Evolutionary conservation across 1,140 invertebrate species (phyloP), one percentile per base, ranked within the genome.

Genomic region (Formica selysi): DNA sequence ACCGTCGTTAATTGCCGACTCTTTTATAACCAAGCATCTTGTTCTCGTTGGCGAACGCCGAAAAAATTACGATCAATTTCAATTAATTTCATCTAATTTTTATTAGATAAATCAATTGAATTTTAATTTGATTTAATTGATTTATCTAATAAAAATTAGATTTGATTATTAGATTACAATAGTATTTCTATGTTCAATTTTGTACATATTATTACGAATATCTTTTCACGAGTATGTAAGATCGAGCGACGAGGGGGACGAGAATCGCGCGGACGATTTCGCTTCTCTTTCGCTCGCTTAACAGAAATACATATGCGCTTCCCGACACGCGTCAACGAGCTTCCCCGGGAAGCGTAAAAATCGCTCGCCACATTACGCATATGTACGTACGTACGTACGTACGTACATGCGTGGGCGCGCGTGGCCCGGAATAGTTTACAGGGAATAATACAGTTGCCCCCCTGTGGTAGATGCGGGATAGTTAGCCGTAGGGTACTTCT

Each of bases 401-500:
- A 38, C 41, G 32, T 59, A 44, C 88, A 62, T 54, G 80, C 64
- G 65, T 13, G 48, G 16, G 64, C 54, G 44, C 74, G 62, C 48
- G 65, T 71, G 67, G 78, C 44, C 59, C 67, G 65, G n/a, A 67
- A 64, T 84, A 83, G 85, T 64, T 83, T 54, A 76, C 26, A 38
- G 68, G 76, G 64, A 86, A 90, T 91, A 91, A 91, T 91, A 88
- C 89, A 91, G 84, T 90, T 85, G 87, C 65, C 32, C 32, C 44
- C 48, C 16, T 51, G 41, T 44, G 79, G 54, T 87, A 85, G 87
- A 80, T 10, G 62, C n/a, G 90, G 65, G 71, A 87, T 90, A 90
- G 90, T 91, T 91, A 88, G 89, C 89, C 87, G 84, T 88, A 80
- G 87, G 89, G 87, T 91, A 90, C 89, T 90, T 90, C 86, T 86